Evolutionary conservation across 2,113 vertebrate species (phyloP), one percentile per base, ranked within the genome.

Genomic region (Peromyscus maniculatus): DNA sequence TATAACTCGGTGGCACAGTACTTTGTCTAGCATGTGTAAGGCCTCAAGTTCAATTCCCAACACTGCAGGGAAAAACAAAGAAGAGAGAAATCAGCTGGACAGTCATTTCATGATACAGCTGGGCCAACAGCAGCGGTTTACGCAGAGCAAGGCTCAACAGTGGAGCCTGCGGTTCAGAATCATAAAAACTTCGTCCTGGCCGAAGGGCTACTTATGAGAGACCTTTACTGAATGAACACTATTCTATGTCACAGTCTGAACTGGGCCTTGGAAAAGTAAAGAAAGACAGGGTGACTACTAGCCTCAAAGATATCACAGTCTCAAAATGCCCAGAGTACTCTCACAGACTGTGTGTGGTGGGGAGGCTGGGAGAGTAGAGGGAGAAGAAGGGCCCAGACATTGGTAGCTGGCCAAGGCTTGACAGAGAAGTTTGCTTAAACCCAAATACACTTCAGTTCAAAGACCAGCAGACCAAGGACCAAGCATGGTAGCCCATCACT

Each of bases 21-120:
- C 46, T 71, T 69, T 88, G 86, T 66, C 33, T n/a, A n/a, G 28
- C 19, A 55, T 55, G 46, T 52, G 17, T 55, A 21, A 88, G 64
- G 86, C 46, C 6, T 16, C 24, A 24, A 36, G 17, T 87, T 69
- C 64, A 22, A 87, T 69, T 87, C 66, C 31, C 62, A 86, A 46
- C 43, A 86, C 39, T 49, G 43, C 64, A 49, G 17, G n/a, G 21
- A 26, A 52, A 80, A 80, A 57, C 21, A 87, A 17, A 46, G 13
- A 67, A 93, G 19, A 84, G 31, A 66, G 39, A 67, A 94, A 87
- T 74, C 62, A 93, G 69, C 92, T 91, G 52, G 49, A 96, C 16
- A 91, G 75, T 95, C 71, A 93, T 46, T 82, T 87, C 72, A 83
- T 31, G 74, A 49, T 5, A 31, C 62, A 69, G 21, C 67, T 28